phyloP scores from a whole-genome alignment of 2,888 invertebrate genomes.

The Perizoma flavofasciatum region DNA sequence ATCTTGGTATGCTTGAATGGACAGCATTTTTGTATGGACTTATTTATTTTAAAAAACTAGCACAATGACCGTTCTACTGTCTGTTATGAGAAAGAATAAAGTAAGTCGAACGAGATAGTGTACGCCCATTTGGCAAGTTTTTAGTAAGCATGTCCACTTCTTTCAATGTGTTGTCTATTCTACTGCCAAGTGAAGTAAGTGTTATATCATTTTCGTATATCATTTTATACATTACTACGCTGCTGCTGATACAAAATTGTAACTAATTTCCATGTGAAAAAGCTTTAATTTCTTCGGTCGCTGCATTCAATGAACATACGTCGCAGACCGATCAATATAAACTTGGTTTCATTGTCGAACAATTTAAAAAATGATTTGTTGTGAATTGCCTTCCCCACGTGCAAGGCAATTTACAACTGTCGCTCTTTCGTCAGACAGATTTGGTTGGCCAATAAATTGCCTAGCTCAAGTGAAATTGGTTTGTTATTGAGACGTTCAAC shows the following conservation, averaged over 20 bases:
- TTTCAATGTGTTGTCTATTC: slow-evolving; percentile 44
- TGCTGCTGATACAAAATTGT: not conserved
- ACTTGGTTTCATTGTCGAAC: slow-evolving; percentile 10
- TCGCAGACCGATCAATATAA: slow-evolving; percentile 16
- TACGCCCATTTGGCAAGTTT: slow-evolving; percentile 54
- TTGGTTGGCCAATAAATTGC: slow-evolving; percentile 24
- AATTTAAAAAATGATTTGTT: slow-evolving; percentile 28
- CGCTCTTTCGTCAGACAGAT: slow-evolving; percentile 11
- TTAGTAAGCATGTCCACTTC: slow-evolving; percentile 42
- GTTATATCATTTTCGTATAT: slow-evolving; percentile 20
- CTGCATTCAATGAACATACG: slow-evolving; percentile 7
- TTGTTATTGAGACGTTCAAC: slow-evolving; percentile 44
- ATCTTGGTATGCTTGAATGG: slow-evolving; percentile 35
- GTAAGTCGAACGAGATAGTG: slow-evolving; percentile 43
- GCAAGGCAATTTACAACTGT: too few relatives aligned
- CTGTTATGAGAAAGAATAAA: slow-evolving; percentile 49
- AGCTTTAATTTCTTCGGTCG: slow-evolving; percentile 8
- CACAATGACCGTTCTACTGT: slow-evolving; percentile 50
- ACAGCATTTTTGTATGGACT: slow-evolving; percentile 37
- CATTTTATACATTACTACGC: slow-evolving; percentile 14
- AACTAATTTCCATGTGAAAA: slow-evolving; percentile 6
- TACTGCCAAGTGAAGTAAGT: slow-evolving; percentile 52
- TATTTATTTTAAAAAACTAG: slow-evolving; percentile 20
- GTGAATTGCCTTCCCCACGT: slow-evolving; percentile 5
- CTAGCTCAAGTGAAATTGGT: slow-evolving; percentile 51